Base-by-base conservation (phyloP, 2,797 vertebrate genomes). In the Tenualosa thibaudeaui region DNA sequence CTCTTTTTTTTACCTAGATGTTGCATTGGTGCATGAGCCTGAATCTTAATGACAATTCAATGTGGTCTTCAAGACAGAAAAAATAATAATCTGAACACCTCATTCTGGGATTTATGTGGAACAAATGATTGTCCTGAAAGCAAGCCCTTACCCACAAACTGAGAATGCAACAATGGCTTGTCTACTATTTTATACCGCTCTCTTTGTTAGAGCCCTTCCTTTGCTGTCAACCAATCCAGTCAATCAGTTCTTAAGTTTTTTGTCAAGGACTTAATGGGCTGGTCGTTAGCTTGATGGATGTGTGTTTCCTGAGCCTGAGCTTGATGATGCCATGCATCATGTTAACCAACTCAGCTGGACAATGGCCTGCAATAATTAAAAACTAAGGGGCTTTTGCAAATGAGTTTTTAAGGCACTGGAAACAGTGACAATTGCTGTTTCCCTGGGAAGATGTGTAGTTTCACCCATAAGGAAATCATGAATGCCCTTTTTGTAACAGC, bases 261-360 rank as follows among this genome's bases (percentile, higher is more conserved):
- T 91, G 91, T 92, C 90, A 91, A 90, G 91, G 88, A 81, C 85
- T 91, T 93, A 95, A 96, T 94, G 91, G 93, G 92, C 85, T 87
- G 89, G 89, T 90, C 94, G 91, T 94, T 89, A 86, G 87, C 62
- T 90, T 94, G 93, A 95, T 94, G 92, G 93, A 95, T 94, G 93
- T 93, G 91, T 82, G 91, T 93, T 94, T 92, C 89, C 92, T 92
- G 87, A 92, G 89, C 92, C 91, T 9, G 87, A 82, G 81, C 58
- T 68, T 89, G 90, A 92, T 91, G 91, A 92, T 92, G 90, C 91
- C 93, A 96, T 97, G 92, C 93, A 96, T 97, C 94, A 97, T 93
- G 94, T 95, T 96, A 97, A 97, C 96, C 96, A 95, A 95, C 89
- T 84, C 91, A 90, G 86, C 87, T 89, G 86, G 92, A 93, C 94